A percentile compares a stretch with the other conserved stretches of the same genome.
Conservation (phyloP, 2,888 invertebrate genomes). For the Lithophane ornitopus region DNA sequence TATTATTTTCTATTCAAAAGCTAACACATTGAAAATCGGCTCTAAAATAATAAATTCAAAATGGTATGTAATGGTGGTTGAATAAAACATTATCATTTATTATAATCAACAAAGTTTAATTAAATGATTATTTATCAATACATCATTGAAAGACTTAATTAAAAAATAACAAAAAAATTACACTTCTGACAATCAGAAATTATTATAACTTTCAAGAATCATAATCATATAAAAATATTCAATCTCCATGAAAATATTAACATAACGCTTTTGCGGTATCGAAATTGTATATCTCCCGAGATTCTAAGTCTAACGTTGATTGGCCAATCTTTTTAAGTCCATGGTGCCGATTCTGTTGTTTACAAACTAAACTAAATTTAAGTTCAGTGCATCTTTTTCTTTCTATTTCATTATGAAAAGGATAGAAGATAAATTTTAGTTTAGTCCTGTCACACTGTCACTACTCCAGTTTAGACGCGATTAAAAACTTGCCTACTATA, state of each 20-base stretch:
- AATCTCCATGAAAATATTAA: constrained; percentile 6
- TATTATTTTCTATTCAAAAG: background rate
- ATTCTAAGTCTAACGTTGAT: constrained; percentile 27
- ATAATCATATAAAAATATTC: constrained; percentile 35
- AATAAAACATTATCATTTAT: constrained; percentile 16
- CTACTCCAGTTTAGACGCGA: no score
- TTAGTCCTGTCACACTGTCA: no score
- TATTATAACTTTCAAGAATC: constrained; percentile 39
- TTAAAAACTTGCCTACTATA: no score
- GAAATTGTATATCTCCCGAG: background rate
- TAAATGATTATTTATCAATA: constrained; percentile 39
- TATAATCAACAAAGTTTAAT: constrained; percentile 41
- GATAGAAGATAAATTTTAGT: no score
- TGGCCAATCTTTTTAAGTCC: background rate
- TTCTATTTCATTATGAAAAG: no score
- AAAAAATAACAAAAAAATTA: constrained; percentile 28
- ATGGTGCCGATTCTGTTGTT: no score
- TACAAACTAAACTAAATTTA: no score
- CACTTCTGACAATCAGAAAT: constrained; percentile 34
- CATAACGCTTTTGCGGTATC: background rate
- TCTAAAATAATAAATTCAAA: background rate
- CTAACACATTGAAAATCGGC: background rate
- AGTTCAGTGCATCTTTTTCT: no score
- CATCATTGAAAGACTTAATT: constrained; percentile 23
- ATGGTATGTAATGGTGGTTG: background rate